Conservation (phyloP, 2,113 vertebrate genomes). For the Sinocyclocheilus maitianheensis region DNA sequence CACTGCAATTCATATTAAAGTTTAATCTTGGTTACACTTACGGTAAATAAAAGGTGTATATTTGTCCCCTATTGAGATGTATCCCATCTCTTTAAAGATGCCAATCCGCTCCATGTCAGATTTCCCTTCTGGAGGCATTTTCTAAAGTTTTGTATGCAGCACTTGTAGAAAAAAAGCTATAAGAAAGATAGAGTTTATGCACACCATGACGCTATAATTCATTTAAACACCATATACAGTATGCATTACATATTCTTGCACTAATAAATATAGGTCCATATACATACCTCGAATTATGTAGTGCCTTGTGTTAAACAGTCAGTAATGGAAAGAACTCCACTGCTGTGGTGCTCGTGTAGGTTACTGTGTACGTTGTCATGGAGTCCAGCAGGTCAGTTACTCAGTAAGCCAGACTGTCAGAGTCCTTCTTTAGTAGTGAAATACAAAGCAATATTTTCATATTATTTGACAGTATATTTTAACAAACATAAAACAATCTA, state of each 20-base stretch:
- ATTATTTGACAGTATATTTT: too few relatives aligned
- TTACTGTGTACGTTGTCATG: slow-evolving; percentile 36
- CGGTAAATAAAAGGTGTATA: slow-evolving; percentile 68
- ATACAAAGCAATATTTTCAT: too few relatives aligned
- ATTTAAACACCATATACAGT: neutral
- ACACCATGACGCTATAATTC: too few relatives aligned
- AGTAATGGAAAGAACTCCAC: neutral
- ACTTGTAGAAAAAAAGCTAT: neutral
- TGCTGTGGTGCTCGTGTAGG: neutral
- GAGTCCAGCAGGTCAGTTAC: neutral
- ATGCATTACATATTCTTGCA: neutral
- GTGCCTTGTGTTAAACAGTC: neutral
- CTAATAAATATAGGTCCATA: neutral
- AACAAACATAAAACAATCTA: too few relatives aligned
- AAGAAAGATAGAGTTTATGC: neutral
- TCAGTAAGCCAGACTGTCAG: neutral
- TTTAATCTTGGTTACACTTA: slow-evolving; percentile 48
- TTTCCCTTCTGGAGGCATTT: slow-evolving; percentile 79
- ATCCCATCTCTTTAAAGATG: slow-evolving; percentile 88
- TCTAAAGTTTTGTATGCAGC: neutral
- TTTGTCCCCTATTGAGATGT: slow-evolving; percentile 83
- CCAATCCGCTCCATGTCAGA: slow-evolving; percentile 87
- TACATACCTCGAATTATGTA: slow-evolving; percentile 5
- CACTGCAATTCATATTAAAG: neutral
- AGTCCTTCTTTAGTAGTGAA: neutral